Evolutionary conservation across 2,888 invertebrate genomes (phyloP).

Genomic region (Eristalis tenax): DNA sequence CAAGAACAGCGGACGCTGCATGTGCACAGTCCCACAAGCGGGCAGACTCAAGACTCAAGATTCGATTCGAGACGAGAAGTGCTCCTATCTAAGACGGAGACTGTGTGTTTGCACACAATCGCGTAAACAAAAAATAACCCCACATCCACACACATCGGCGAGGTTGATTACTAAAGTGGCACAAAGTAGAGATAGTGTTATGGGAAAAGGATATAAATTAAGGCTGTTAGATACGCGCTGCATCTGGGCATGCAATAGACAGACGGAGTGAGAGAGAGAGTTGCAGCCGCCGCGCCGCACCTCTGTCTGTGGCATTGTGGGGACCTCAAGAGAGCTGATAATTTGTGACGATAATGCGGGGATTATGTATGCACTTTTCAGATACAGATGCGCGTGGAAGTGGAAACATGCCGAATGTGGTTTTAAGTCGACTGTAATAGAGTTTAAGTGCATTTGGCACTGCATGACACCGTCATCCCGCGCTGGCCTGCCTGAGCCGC

Average conservation of each 20-base stretch:
- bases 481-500: constrained; percentile 12
- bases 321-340: constrained; percentile 39
- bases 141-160: not conserved
- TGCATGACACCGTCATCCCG: constrained; percentile 12
- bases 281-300: not conserved
- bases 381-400: constrained; percentile 41
- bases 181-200: constrained; percentile 53
- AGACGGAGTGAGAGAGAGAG: too few species aligned
- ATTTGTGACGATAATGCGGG: constrained; percentile 64
- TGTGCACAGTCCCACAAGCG: not conserved
- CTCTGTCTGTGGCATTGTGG: constrained; percentile 16
- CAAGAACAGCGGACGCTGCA: constrained; percentile 34
- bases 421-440: constrained; percentile 56
- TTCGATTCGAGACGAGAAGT: constrained; percentile 29
- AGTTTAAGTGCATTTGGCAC: constrained; percentile 66
- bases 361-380: constrained; percentile 42
- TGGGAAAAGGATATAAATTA: constrained; percentile 59
- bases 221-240: constrained; percentile 43
- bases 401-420: constrained; percentile 61
- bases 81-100: constrained; percentile 37
- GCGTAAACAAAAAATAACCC: constrained; percentile 10
- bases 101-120: constrained; percentile 7
- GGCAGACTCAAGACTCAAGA: not conserved
- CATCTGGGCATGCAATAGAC: not conserved
- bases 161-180: constrained; percentile 59